Evolutionary conservation across 2,797 vertebrate genomes (phyloP).

Genomic region (Schizopygopsis malacanthus): DNA sequence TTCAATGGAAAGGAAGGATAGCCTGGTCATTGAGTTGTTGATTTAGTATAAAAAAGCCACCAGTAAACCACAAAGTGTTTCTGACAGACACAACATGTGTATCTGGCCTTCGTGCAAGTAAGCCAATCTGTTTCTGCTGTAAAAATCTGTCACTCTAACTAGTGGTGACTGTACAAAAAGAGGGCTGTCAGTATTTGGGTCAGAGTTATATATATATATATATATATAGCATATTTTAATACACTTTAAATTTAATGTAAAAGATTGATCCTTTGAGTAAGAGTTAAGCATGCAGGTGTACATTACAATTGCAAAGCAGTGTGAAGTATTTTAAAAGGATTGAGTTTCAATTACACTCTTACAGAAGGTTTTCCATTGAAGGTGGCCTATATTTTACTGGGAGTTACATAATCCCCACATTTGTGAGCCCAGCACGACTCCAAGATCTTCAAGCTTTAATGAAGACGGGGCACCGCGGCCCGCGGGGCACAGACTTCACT

Average conservation of each 20-base stretch:
- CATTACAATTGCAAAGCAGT: slow-evolving; percentile 15
- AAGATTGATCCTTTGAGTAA: neutral
- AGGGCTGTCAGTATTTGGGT: neutral
- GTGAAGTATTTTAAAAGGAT: slow-evolving; percentile 18
- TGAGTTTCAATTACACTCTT: slow-evolving; percentile 21
- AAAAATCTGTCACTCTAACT: too few species aligned
- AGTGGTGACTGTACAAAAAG: slow-evolving; percentile 11
- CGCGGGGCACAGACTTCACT: slow-evolving; percentile 5
- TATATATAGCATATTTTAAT: neutral
- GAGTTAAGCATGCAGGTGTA: neutral
- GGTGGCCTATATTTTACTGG: slow-evolving; percentile 30
- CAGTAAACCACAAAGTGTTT: neutral
- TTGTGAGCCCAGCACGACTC: slow-evolving; percentile 11
- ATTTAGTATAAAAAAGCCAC: slow-evolving; percentile 14
- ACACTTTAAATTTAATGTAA: neutral
- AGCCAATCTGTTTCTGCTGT: too few species aligned
- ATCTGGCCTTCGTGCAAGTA: too few species aligned
- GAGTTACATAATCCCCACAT: slow-evolving; percentile 38
- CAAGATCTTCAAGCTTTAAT: slow-evolving; percentile 25
- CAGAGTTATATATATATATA: neutral
- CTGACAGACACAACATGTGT: neutral
- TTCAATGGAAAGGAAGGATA: neutral
- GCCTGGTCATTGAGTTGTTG: neutral
- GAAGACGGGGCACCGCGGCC: slow-evolving; percentile 14
- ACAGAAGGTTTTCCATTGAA: slow-evolving; percentile 16